Evolutionary conservation across 2,888 invertebrate genomes (phyloP), one percentile per base, ranked within the genome.

Genomic region (Euphydryas editha): DNA sequence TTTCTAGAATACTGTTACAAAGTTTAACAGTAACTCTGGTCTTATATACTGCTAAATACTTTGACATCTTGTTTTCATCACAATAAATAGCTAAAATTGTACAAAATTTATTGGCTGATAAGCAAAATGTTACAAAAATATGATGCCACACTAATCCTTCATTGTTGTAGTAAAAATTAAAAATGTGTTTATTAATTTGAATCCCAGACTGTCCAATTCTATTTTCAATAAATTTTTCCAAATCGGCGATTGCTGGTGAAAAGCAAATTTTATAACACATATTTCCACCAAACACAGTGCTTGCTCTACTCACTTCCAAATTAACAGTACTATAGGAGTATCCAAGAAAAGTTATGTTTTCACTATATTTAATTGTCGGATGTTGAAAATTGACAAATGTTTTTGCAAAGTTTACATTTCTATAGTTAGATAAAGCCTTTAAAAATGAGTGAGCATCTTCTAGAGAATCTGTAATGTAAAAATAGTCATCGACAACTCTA

Each of bases 91-190:
- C 83, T 59, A 92, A 72, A 58, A 91, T 90, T 10, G 92, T 90
- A 59, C 93, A 93, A 67, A 93, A 88, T 76, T 92, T 93, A 74
- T 93, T 93, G 0, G 92, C 92, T 18, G 93, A 91, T 18, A 92
- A 73, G 74, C 89, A 90, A 37, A 88, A 83, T n/a, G 91, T 89
- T 5, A 81, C 79, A 73, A 92, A 93, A 65, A 90, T 75, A 71
- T 92, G 89, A 4, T 74, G 78, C 93, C 92, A 93, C 65, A 92
- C 75, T 4, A 83, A 67, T 67, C 81, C 77, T 78, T 91, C 91
- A 59, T 76, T 78, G 59, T 90, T 92, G 67, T 88, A 78, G 13
- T 80, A 64, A 2, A 92, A 81, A 74, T 91, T 93, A 42, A 93
- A 92, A 60, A 91, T 78, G 65, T 89, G 90, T n/a, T 83, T 75